A percentile compares a stretch with the other conserved stretches of the same genome.
phyloP scores from a whole-genome alignment of 2,113 vertebrate species.

The Murina feae region DNA sequence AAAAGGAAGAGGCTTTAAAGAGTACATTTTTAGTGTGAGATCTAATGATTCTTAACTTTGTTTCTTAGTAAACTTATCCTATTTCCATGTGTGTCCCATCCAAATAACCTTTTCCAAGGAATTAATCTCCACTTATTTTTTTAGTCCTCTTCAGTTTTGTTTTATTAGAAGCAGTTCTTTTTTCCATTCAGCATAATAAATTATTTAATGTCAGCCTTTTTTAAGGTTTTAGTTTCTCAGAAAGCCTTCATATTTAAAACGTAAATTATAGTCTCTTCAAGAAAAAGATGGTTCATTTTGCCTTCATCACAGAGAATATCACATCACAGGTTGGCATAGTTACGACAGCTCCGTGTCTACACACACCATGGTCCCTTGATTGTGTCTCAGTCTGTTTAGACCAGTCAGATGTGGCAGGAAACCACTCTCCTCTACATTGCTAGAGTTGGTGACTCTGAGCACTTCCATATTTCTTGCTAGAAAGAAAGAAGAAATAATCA shows the following conservation, averaged over 20 bases:
- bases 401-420: background rate
- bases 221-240: background rate
- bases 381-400: background rate
- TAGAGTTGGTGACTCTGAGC: background rate
- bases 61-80: background rate
- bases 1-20: background rate
- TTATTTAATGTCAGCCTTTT: conserved; percentile 6
- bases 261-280: background rate
- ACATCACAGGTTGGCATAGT: accelerated
- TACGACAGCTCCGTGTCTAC: accelerated
- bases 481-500: background rate
- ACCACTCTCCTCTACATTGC: background rate
- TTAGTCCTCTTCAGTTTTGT: background rate
- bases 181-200: background rate
- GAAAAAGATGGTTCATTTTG: background rate
- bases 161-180: background rate
- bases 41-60: background rate
- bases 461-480: background rate
- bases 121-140: background rate
- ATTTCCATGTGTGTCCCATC: background rate
- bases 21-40: background rate
- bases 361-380: accelerated
- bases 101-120: background rate
- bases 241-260: background rate
- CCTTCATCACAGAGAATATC: background rate